Conservation (phyloP, 2,797 vertebrate genomes). For the Smutsia gigantea region DNA sequence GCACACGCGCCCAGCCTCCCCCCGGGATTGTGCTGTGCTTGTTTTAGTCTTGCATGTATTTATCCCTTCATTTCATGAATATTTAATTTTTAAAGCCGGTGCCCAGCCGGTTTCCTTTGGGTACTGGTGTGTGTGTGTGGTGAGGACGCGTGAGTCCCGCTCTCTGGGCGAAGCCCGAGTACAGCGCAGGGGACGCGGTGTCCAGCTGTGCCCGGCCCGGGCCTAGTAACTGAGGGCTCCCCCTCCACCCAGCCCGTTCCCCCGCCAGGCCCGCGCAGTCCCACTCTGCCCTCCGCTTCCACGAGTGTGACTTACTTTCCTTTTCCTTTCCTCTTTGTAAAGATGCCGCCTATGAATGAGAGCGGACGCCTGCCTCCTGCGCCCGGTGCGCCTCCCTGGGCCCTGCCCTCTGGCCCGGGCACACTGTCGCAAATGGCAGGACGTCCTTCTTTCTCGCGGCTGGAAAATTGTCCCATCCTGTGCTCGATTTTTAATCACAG, state of each 20-base stretch:
- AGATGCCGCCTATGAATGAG: neutral
- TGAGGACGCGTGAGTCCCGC: neutral
- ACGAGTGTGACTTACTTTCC: too few species aligned
- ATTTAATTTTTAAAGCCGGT: neutral
- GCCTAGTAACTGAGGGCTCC: too few species aligned
- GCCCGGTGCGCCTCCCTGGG: too few species aligned
- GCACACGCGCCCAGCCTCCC: too few species aligned
- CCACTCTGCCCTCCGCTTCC: too few species aligned
- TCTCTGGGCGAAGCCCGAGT: neutral
- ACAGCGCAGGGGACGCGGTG: too few species aligned
- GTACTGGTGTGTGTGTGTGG: neutral
- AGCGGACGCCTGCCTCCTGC: neutral
- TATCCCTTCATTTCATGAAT: neutral
- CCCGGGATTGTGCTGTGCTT: neutral
- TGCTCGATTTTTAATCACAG: neutral
- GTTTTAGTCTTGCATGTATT: neutral
- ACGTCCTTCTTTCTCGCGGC: neutral
- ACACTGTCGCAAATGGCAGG: neutral
- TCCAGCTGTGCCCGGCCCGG: too few species aligned
- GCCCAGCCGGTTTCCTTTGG: neutral
- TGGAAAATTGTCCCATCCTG: neutral
- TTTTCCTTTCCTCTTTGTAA: rapidly evolving
- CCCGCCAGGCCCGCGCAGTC: too few species aligned
- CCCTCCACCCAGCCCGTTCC: too few species aligned
- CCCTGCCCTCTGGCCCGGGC: neutral